These are phyloP conservation scores for Microplitis mediator DNA, from an alignment of 1,140 invertebrate species.

Conservation along the genomic window DNA sequence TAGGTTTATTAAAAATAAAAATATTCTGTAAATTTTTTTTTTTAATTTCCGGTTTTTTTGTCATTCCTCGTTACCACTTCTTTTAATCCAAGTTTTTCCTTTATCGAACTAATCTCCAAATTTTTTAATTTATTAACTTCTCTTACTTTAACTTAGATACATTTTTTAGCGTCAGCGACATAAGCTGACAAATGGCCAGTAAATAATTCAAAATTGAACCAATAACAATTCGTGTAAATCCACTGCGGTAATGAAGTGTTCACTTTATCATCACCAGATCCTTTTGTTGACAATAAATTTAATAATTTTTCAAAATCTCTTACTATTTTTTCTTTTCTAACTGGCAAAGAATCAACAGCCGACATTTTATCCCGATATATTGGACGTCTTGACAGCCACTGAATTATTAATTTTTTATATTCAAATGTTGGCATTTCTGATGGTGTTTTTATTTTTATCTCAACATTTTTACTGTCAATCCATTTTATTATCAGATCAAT, in stretches of 20 bases:
- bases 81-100: too few relatives aligned
- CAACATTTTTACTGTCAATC: too few relatives aligned
- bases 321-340: not conserved
- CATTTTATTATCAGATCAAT: too few relatives aligned
- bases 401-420: not conserved
- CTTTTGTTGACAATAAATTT: not conserved
- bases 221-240: not conserved
- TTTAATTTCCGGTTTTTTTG: too few relatives aligned
- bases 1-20: too few relatives aligned
- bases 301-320: not conserved
- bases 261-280: too few relatives aligned
- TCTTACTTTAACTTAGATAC: not conserved
- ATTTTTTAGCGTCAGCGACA: not conserved
- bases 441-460: not conserved
- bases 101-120: too few relatives aligned
- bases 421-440: not conserved
- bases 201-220: conserved; percentile 16
- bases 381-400: not conserved
- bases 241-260: not conserved
- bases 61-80: too few relatives aligned
- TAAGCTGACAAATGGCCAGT: not conserved
- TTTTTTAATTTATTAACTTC: not conserved
- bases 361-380: not conserved
- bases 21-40: too few relatives aligned
- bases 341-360: not conserved